Percentiles rank a stretch among this genome's conserved stretches.
Conservation (phyloP, 1,140 invertebrate genomes). For the Conus ventricosus region DNA sequence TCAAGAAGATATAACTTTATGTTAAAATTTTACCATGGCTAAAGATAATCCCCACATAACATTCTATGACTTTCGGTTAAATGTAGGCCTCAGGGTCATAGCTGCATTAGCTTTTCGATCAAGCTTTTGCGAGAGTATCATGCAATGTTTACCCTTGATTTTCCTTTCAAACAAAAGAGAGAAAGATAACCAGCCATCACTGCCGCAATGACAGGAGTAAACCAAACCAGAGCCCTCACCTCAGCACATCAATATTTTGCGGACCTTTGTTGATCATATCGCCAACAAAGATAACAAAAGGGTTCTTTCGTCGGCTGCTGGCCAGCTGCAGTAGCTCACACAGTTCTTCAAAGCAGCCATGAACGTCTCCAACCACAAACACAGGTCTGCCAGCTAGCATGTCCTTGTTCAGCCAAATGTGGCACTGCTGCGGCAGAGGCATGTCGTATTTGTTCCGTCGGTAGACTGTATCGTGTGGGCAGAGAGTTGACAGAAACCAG, state of each 20-base stretch:
- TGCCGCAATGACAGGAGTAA: neutral
- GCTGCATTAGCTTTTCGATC: no score
- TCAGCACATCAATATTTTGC: slow-evolving; percentile 62
- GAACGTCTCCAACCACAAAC: slow-evolving; percentile 73
- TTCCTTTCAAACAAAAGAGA: neutral
- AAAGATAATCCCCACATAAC: no score
- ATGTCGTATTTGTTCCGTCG: slow-evolving; percentile 48
- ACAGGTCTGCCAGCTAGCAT: slow-evolving; percentile 54
- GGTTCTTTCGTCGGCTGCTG: slow-evolving; percentile 38
- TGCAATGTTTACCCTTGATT: neutral
- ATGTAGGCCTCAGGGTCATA: no score
- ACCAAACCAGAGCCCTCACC: slow-evolving; percentile 7
- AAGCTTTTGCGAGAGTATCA: no score
- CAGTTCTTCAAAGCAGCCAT: slow-evolving; percentile 73
- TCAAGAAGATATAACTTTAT: no score
- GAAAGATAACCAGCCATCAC: neutral
- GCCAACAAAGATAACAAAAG: slow-evolving; percentile 71
- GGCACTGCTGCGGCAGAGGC: slow-evolving; percentile 49
- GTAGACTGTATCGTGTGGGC: neutral
- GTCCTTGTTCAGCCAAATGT: slow-evolving; percentile 48
- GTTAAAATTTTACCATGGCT: no score
- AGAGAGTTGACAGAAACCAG: slow-evolving; percentile 7
- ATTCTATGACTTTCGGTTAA: no score
- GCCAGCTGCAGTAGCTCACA: slow-evolving; percentile 58
- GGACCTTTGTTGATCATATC: slow-evolving; percentile 74